phyloP scores from a whole-genome alignment of 2,888 invertebrate species.

The Pedicia rivosa region DNA sequence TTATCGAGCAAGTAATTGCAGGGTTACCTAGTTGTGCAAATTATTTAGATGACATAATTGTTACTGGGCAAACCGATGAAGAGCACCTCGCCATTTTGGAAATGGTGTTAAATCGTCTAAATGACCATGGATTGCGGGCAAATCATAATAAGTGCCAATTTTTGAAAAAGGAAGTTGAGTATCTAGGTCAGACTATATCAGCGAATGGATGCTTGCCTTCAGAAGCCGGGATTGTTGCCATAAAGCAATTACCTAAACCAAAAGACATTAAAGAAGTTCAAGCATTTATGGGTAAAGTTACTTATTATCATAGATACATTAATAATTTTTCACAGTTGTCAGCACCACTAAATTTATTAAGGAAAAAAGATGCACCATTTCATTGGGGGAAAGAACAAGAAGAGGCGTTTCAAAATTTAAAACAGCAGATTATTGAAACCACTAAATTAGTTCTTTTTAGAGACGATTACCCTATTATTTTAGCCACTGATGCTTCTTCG shows the following conservation, averaged over 20 bases:
- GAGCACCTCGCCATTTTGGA: background rate
- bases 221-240: background rate
- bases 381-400: conserved; percentile 10
- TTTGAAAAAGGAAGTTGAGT: conserved; percentile 13
- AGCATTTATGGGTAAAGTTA: background rate
- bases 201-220: background rate
- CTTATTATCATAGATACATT: background rate
- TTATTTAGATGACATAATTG: conserved; percentile 8
- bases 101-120: conserved; percentile 8
- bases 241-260: background rate
- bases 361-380: conserved; percentile 8
- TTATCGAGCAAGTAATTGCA: conserved; percentile 11
- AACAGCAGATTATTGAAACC: conserved; percentile 4
- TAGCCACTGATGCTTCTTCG: conserved; percentile 31
- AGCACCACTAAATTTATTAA: conserved; percentile 14
- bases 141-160: conserved; percentile 16
- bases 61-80: conserved; percentile 4
- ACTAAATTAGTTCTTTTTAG: conserved; percentile 32
- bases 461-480: conserved; percentile 34
- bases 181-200: background rate
- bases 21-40: conserved; percentile 4
- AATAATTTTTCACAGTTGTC: conserved; percentile 7
- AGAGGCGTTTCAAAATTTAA: conserved; percentile 6
- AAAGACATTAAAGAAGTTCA: conserved; percentile 1
- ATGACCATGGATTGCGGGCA: conserved; percentile 12